Evolutionary conservation across 1,140 invertebrate genomes (phyloP).

Genomic region (Helicoverpa zea): DNA sequence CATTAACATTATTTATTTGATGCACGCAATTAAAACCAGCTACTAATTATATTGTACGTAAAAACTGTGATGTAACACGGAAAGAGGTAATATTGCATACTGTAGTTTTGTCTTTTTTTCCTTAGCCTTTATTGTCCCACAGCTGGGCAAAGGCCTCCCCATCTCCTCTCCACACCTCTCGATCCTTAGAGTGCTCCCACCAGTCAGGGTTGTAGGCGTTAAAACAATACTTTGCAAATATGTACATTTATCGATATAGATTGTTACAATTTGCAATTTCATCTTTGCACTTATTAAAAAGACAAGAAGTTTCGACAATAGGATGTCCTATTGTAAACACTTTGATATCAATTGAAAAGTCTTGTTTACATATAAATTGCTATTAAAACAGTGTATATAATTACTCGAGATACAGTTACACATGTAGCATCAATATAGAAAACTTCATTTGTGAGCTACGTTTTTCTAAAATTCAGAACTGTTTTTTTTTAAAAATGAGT

Average conservation of each 20-base stretch:
- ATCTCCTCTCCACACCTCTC: too few relatives aligned
- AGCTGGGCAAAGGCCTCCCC: too few relatives aligned
- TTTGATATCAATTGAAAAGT: slow-evolving; percentile 1
- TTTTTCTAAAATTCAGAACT: too few relatives aligned
- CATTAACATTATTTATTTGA: slow-evolving; percentile 59
- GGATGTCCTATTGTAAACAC: not conserved
- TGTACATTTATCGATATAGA: too few relatives aligned
- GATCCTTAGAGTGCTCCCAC: too few relatives aligned
- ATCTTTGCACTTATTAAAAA: not conserved
- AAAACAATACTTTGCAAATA: not conserved
- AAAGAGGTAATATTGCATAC: slow-evolving; percentile 33
- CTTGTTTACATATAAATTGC: not conserved
- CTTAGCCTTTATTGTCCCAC: too few relatives aligned
- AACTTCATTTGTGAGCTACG: too few relatives aligned
- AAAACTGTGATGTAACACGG: slow-evolving; percentile 8
- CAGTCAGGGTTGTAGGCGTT: too few relatives aligned
- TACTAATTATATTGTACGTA: slow-evolving; percentile 34
- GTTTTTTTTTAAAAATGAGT: too few relatives aligned
- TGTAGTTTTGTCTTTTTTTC: not conserved
- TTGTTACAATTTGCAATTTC: too few relatives aligned
- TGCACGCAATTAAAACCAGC: slow-evolving; percentile 32
- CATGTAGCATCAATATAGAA: too few relatives aligned
- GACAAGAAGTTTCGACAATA: not conserved
- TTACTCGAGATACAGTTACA: too few relatives aligned
- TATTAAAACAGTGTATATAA: not conserved